Evolutionary conservation across 2,888 invertebrate genomes (phyloP).

Genomic region (Ischnus inquisitorius): DNA sequence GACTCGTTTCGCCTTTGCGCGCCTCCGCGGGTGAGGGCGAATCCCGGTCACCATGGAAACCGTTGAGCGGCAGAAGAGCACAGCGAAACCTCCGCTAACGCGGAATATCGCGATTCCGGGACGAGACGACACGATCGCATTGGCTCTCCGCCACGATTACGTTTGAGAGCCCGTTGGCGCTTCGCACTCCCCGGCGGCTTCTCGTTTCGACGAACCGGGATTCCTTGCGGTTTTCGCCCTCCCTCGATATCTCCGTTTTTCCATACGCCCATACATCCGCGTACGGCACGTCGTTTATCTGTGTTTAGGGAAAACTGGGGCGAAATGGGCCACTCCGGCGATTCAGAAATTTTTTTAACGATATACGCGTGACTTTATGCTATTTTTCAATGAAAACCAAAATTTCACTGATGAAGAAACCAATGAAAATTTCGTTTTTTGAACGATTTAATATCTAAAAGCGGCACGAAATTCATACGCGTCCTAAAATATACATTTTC

Average conservation of each 20-base stretch:
- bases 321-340: no score
- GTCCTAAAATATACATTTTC: no score
- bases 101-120: slow-evolving; percentile 55
- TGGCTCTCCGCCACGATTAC: slow-evolving; percentile 36
- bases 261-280: background rate
- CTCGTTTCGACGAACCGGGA: slow-evolving; percentile 52
- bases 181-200: slow-evolving; percentile 18
- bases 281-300: background rate
- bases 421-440: no score
- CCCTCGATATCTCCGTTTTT: slow-evolving; percentile 8
- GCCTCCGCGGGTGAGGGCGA: slow-evolving; percentile 59
- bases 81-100: slow-evolving; percentile 28
- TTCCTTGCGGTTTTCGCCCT: slow-evolving; percentile 32
- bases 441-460: no score
- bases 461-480: no score
- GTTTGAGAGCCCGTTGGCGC: slow-evolving; percentile 46
- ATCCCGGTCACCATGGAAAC: slow-evolving; percentile 65
- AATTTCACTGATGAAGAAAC: no score
- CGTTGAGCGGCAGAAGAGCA: background rate
- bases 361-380: no score
- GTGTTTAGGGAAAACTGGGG: no score
- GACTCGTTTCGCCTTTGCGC: slow-evolving; percentile 59
- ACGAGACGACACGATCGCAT: slow-evolving; percentile 36
- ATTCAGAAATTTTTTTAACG: no score
- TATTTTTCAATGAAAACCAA: no score